Evolutionary conservation across 2,888 invertebrate genomes (phyloP), one percentile per base, ranked within the genome.

Genomic region (Phytoseiulus persimilis): DNA sequence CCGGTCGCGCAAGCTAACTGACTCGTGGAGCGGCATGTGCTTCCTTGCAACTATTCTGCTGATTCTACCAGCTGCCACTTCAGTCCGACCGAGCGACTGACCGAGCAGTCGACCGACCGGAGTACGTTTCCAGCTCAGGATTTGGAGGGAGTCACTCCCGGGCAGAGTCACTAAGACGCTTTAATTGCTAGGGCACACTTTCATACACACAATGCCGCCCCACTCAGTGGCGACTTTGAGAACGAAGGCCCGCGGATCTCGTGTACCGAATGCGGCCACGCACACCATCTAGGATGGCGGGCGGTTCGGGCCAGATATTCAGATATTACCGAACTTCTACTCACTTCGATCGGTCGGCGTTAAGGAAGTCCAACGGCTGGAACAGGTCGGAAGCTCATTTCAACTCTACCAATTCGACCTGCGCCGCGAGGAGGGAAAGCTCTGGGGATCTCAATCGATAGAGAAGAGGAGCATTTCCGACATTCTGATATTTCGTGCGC

Each of bases 1-100:
- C 18, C 65, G 65, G 23, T 65, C 65, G 23, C 14, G 65, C 65
- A 14, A 65, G 65, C 65, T 39, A 39, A 39, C 39, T 39, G 39
- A 39, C 39, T 65, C 65, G 65, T 28, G 65, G 65, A 65, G 9
- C 65, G 65, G 65, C 65, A 65, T 65, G 14, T 65, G 65, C 65
- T 65, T 65, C 18, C 65, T 65, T 87, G 87, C 87, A 87, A 87
- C 87, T 87, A 87, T 87, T 87, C 87, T 87, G 87, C 87, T 87
- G 87, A 87, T 87, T 33, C 87, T 87, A 45, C 87, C 87, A 87
- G 33, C 87, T 87, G 87, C 32, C 87, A 87, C 32, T 87, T 65
- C 65, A 65, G 65, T 65, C 9, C 65, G 18, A 65, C 2, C 65
- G 65, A 65, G 9, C 5, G 65, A 65, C 65, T 2, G 65, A 65